Evolutionary conservation across 2,888 invertebrate genomes (phyloP), one percentile per base, ranked within the genome.

Genomic region (Eupithecia vulgata): DNA sequence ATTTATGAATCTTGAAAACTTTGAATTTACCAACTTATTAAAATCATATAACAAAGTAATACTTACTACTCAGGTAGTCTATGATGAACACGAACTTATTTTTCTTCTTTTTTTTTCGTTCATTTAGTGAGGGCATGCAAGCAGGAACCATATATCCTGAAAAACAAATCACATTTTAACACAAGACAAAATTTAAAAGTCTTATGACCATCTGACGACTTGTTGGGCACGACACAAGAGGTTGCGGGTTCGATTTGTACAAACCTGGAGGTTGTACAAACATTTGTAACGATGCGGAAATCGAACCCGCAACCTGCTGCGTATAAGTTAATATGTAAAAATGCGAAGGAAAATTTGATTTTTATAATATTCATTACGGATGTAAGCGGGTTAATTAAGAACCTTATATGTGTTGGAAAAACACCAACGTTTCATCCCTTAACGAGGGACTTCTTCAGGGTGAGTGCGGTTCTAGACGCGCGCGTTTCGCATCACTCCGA

Each of bases 71-170:
- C 40, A 91, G 85, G 59, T 93, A 93, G 77, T 93, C 93, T 8
- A 93, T 81, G 86, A 93, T 84, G 70, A 85, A 90, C 0, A 92
- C 91, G 3, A 76, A 76, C 81, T 83, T 89, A 30, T 83, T 79
- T 76, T 81, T 87, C 73, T 82, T 83, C 79, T 87, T 90, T 67
- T 81, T 86, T 59, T 81, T 80, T 4, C 92, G 86, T 82, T 92
- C 91, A 1, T n/a, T 52, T 45, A 88, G 21, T 0, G 89, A 81
- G 5, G 93, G 93, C 68, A 93, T 81, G 76, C 93, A 93, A 70
- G 91, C 79, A n/a, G 93, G 93, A 30, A 91, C 59, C 88, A 90
- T 88, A 76, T 93, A 93, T 67, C 84, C 93, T 93, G 81, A 40
- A 68, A 64, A 69, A 89, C 12, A 25, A 42, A 87, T 72, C 17